These are phyloP conservation scores for Matsumyia berberina DNA, from an alignment of 2,888 invertebrate genomes.

Conservation along the genomic window DNA sequence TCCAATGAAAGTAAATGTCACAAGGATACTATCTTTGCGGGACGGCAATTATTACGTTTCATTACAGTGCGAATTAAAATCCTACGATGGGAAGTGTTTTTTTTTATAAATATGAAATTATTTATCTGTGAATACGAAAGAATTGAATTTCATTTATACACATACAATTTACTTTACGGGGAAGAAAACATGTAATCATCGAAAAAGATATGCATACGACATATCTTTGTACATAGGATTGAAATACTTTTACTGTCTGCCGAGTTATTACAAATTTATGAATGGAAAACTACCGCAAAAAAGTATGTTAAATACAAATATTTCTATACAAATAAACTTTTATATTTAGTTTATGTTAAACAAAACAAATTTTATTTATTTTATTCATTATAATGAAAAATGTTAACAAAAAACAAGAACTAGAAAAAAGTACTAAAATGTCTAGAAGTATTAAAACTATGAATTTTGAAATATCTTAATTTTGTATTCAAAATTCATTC, in stretches of 20 bases:
- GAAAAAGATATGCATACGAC: conserved; percentile 11
- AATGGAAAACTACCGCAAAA: conserved; percentile 84
- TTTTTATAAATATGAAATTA: background rate
- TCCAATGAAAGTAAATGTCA: conserved; percentile 25
- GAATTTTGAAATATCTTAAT: too few species aligned
- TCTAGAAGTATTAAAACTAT: too few species aligned
- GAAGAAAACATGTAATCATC: conserved; percentile 1
- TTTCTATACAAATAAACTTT: background rate
- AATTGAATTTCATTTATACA: conserved; percentile 5
- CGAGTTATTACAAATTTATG: conserved; percentile 77
- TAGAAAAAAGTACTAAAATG: too few species aligned
- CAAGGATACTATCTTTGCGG: background rate
- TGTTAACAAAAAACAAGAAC: too few species aligned
- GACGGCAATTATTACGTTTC: background rate
- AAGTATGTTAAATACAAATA: conserved; percentile 79
- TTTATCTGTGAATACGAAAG: conserved; percentile 1
- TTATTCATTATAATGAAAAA: too few species aligned
- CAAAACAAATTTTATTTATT: too few species aligned
- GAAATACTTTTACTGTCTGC: conserved; percentile 26
- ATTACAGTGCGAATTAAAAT: background rate
- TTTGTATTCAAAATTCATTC: too few species aligned
- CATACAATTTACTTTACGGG: conserved; percentile 5
- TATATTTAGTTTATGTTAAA: background rate
- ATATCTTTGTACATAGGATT: background rate
- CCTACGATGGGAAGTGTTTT: conserved; percentile 31